These are phyloP conservation scores for Enteromius argenteus DNA, from an alignment of 2,797 vertebrate species.

Conservation along the genomic window DNA sequence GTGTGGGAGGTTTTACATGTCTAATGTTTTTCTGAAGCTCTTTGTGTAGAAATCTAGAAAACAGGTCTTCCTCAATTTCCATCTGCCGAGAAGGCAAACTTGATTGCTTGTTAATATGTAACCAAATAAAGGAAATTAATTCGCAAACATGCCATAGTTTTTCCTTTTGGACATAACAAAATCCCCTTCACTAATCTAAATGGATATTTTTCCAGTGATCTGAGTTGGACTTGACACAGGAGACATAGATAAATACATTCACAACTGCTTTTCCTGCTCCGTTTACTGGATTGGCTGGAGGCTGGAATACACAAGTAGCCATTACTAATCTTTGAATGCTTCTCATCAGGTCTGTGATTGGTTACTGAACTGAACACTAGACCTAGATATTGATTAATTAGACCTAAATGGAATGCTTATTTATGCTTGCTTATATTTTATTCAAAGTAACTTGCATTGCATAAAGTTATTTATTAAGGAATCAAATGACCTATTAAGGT, in stretches of 20 bases:
- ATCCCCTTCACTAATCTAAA: slow-evolving; percentile 4
- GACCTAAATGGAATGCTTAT: not conserved
- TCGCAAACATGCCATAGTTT: not conserved
- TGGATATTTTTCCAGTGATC: not conserved
- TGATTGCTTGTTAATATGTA: not conserved
- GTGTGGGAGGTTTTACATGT: slow-evolving; percentile 69
- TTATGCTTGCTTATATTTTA: not conserved
- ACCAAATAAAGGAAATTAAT: not conserved
- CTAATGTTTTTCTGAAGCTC: slow-evolving; percentile 68
- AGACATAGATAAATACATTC: not conserved
- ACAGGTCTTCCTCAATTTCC: slow-evolving; percentile 61
- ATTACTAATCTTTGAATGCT: not conserved
- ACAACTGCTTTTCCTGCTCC: slow-evolving; percentile 67
- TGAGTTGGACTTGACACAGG: not conserved
- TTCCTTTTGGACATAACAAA: not conserved
- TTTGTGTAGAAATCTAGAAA: slow-evolving; percentile 66
- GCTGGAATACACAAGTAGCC: not conserved
- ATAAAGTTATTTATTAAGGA: not conserved
- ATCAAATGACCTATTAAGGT: not conserved
- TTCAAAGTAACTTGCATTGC: not conserved
- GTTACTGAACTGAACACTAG: not conserved
- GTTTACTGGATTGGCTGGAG: slow-evolving; percentile 66
- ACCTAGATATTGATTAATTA: not conserved
- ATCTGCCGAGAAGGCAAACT: slow-evolving; percentile 32
- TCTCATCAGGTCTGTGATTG: not conserved